Conservation (phyloP, 2,113 vertebrate species). For the Erythrolamprus reginae region DNA sequence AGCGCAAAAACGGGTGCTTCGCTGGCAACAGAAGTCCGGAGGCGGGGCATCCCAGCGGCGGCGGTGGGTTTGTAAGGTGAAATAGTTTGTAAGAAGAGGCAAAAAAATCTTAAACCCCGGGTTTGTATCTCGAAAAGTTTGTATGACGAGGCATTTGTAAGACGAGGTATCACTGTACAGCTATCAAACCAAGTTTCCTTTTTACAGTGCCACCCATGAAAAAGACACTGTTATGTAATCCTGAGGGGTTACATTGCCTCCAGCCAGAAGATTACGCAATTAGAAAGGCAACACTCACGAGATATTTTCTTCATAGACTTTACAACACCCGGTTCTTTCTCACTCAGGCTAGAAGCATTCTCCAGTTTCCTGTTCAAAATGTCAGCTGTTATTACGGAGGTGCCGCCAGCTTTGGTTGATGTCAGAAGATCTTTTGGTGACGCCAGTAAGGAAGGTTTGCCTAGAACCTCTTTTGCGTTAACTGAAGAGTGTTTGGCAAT, state of each 20-base stretch:
- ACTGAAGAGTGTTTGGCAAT: conserved; percentile 65
- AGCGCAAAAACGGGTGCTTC: no score
- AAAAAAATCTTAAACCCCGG: no score
- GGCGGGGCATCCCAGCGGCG: no score
- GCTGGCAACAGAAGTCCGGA: no score
- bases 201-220: neutral
- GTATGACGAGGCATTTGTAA: no score
- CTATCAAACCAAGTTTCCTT: neutral
- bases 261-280: neutral
- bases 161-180: no score
- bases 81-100: no score
- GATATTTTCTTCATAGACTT: conserved; percentile 83
- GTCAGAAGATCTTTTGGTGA: conserved; percentile 55
- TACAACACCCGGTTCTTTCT: conserved; percentile 52
- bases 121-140: no score
- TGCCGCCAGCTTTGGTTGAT: conserved; percentile 51
- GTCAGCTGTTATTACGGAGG: conserved; percentile 51
- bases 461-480: conserved; percentile 67
- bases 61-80: no score
- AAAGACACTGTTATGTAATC: neutral
- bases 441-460: conserved; percentile 46
- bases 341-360: conserved; percentile 45
- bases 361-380: conserved; percentile 69
- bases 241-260: neutral
- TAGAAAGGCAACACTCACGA: conserved; percentile 73